A percentile compares a stretch with the other conserved stretches of the same genome.
Evolutionary conservation across 1,140 invertebrate genomes (phyloP).

Genomic region (Chelonus insularis): DNA sequence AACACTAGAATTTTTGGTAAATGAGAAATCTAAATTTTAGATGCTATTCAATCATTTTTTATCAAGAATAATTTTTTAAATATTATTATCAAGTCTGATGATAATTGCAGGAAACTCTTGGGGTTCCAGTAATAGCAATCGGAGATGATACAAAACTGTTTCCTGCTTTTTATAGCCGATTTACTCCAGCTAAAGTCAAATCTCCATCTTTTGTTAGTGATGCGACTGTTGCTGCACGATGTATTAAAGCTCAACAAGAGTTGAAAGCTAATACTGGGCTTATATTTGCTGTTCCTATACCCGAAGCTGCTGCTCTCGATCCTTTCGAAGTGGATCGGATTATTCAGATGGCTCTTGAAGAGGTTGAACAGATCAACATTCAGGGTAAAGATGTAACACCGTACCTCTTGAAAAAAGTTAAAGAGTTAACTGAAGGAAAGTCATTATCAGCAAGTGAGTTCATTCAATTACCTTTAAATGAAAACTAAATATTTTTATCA

Average conservation of each 20-base stretch:
- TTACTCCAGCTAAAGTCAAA: slow-evolving; percentile 65
- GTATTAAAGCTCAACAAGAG: slow-evolving; percentile 66
- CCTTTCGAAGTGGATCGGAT: slow-evolving; percentile 67
- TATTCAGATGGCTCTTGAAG: slow-evolving; percentile 73
- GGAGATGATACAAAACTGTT: slow-evolving; percentile 70
- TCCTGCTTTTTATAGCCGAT: slow-evolving; percentile 87
- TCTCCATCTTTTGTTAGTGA: slow-evolving; percentile 71
- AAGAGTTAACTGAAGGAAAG: slow-evolving; percentile 74
- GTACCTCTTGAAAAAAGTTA: slow-evolving; percentile 79
- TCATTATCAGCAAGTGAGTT: slow-evolving; percentile 86
- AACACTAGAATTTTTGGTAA: slow-evolving; percentile 92
- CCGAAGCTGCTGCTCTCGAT: slow-evolving; percentile 69
- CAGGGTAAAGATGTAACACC: slow-evolving; percentile 90
- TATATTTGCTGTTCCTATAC: slow-evolving; percentile 90
- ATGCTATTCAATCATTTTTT: slow-evolving; percentile 3
- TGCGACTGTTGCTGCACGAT: slow-evolving; percentile 69
- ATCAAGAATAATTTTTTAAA: slow-evolving; percentile 5
- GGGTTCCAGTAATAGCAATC: slow-evolving; percentile 85
- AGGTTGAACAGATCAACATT: slow-evolving; percentile 68
- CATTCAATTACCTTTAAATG: too few relatives aligned
- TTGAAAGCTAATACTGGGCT: slow-evolving; percentile 77
- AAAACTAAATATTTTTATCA: slow-evolving; percentile 35
- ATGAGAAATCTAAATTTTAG: slow-evolving; percentile 5
- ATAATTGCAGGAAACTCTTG: slow-evolving; percentile 84
- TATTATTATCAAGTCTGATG: neutral